Base-by-base conservation (phyloP, 2,888 invertebrate species). In the Scelioninae gen. 2 region DNA sequence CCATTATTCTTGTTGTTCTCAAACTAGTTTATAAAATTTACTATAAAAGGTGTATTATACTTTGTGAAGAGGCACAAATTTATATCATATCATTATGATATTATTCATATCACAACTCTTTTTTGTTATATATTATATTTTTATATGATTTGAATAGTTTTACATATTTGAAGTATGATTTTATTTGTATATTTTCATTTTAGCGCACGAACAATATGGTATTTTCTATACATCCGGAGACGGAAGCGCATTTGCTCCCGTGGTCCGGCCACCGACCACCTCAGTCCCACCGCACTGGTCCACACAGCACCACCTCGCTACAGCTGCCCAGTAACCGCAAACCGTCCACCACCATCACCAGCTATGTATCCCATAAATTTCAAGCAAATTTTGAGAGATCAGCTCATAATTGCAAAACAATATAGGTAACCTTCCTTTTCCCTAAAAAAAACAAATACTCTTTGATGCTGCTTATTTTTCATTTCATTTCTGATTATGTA, bases 271-370 rank as follows among this genome's bases (percentile, higher is more conserved):
- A 82, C 84, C 86, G 85, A 86, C 87, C 81, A 85, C 85, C 84
- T 84, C 86, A 82, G 84, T 85, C 81, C 85, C 84, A 82, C 84
- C 86, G 84, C 86, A 84, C 89, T 90, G 88, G 88, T 87, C 87
- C 88, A 89, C 85, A 84, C 86, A 90, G 90, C 87, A 90, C 89
- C 83, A 86, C 81, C 85, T 85, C 81, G 86, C 90, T 89, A 88
- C 90, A 88, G 82, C 90, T 87, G 86, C 90, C 89, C 87, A 89
- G 89, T 87, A 90, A 89, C 86, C 89, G 87, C 86, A 89, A 89
- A 86, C 88, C 83, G 82, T 82, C 82, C 83, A 81, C 78, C 89
- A 85, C 87, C 89, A 85, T 86, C 87, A 85, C 81, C 86, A 86
- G 78, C 86, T 76, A 86, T 89, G 69, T 70, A 61, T 74, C 87